Evolutionary conservation across 2,113 vertebrate genomes (phyloP).

Genomic region (Hystrix brachyura): DNA sequence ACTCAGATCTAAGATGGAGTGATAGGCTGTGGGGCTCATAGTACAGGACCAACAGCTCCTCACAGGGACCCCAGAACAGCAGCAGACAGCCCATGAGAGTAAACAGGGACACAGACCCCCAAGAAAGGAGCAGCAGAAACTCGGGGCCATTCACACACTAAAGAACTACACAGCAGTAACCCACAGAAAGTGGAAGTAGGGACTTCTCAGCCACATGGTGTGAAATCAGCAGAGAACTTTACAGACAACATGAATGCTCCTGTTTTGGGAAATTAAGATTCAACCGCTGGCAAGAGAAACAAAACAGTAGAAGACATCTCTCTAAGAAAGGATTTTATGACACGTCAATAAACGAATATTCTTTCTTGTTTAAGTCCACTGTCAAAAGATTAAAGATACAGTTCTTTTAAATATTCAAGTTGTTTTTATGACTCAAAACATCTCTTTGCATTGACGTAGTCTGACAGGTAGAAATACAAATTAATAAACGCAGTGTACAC

Average conservation of each 20-base stretch:
- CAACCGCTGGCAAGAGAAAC: not conserved
- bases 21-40: not conserved
- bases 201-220: not conserved
- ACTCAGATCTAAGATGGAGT: not conserved
- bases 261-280: conserved; percentile 47
- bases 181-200: not conserved
- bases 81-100: not conserved
- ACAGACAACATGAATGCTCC: not conserved
- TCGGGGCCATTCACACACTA: not conserved
- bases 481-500: not conserved
- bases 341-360: not conserved
- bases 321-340: conserved; percentile 1
- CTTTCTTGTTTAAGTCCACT: not conserved
- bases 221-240: conserved; percentile 19
- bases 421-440: conserved; percentile 24
- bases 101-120: not conserved
- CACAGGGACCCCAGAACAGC: not conserved
- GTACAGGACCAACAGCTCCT: not conserved
- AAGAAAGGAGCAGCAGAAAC: not conserved
- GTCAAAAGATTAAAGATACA: not conserved
- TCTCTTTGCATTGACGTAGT: not conserved
- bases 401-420: not conserved
- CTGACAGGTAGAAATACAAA: not conserved
- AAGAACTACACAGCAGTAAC: not conserved
- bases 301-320: conserved; percentile 1